A percentile compares a stretch with the other conserved stretches of the same genome.
Conservation (phyloP, 2,113 vertebrate genomes). For the Hippocampus comes region DNA sequence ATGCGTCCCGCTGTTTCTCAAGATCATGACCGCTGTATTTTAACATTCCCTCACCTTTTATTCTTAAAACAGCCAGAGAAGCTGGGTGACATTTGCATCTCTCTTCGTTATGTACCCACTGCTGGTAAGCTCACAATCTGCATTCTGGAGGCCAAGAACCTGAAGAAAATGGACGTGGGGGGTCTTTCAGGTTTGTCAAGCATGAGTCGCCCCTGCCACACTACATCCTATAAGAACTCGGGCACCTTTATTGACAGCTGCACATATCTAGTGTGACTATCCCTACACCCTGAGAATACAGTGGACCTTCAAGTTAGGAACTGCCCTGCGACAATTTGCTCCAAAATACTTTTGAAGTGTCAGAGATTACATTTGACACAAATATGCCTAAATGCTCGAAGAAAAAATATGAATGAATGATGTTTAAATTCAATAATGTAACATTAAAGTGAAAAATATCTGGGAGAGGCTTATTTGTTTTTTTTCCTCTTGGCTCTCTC, state of each 20-base stretch:
- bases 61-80: conserved; percentile 84
- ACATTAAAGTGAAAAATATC: too few species aligned
- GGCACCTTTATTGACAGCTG: too few species aligned
- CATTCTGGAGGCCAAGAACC: conserved; percentile 96
- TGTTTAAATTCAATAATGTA: too few species aligned
- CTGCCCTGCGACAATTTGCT: too few species aligned
- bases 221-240: background rate
- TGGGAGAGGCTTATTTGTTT: too few species aligned
- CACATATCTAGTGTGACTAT: background rate
- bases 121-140: conserved; percentile 97
- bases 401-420: too few species aligned
- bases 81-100: conserved; percentile 96
- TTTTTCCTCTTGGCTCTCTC: too few species aligned
- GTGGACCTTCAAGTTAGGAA: too few species aligned
- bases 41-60: conserved; percentile 6
- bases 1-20: background rate
- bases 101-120: conserved; percentile 93
- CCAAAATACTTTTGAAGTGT: too few species aligned
- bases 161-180: conserved; percentile 99
- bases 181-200: conserved; percentile 84
- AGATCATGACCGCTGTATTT: background rate
- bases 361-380: too few species aligned
- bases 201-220: background rate
- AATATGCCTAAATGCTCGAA: too few species aligned
- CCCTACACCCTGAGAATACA: background rate